Evolutionary conservation across 2,797 vertebrate species (phyloP), one percentile per base, ranked within the genome.

Genomic region (Leptatherina wallacei): DNA sequence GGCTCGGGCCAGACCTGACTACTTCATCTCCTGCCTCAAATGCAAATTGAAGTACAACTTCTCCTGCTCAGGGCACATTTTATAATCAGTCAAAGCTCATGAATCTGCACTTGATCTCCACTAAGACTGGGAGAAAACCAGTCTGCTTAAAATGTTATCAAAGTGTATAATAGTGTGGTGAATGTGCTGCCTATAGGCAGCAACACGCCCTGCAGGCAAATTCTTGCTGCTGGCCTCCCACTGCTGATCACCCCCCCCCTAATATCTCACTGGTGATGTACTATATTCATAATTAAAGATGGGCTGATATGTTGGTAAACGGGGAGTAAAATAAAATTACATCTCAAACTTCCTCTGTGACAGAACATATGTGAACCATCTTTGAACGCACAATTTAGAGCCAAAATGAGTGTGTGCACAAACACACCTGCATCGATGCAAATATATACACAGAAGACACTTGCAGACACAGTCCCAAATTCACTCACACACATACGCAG

Each of bases 351-450:
- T 69, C 11, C 18, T 72, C 65, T 72, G 40, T 62, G 44, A 47
- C 11, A 1, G 47, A 56, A 76, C 61, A 35, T 61, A 68, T 61
- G 54, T 56, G 18, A 22, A 35, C 18, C 32, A 20, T 75, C 44
- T 58, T 66, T 29, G 30, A 54, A 64, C 57, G 27, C 35, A 78
- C 75, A 80, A 60, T 56, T 70, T 32, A 55, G 61, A 32, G 0
- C 4, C 6, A 2, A 47, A 80, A 77, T 49, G 20, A 38, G 62
- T 20, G 59, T 18, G 38, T 29, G 47, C 56, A 22, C 35, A 73
- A 71, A 82, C 72, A 70, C 56, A 76, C 80, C 30, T 58, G 69
- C 22, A 29, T 49, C 18, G 61, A 71, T 75, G 55, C 55, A 57
- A 62, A 66, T 58, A 47, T 20, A 35, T 44, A 49, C 55, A 58